Evolutionary conservation across 2,888 invertebrate species (phyloP), one percentile per base, ranked within the genome.

Genomic region (Cloeon dipterum): DNA sequence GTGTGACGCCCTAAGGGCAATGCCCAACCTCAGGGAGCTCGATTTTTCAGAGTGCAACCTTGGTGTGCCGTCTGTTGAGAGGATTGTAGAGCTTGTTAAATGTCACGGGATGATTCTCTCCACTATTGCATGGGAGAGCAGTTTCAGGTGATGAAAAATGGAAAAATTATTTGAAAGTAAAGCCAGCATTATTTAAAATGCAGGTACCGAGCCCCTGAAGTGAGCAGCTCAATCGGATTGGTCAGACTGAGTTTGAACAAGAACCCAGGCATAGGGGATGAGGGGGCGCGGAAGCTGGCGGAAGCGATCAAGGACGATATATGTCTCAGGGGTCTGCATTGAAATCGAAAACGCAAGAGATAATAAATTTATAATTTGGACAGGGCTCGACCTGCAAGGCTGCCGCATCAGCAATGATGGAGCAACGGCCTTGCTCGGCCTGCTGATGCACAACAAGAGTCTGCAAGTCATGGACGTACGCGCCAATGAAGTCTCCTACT

Each of bases 251-350:
- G 70, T 0, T 49, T 82, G 16, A 76, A 78, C 46, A 66, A 66
- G 23, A 82, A 82, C 55, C 65, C 68, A 1, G 60, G 61, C 41
- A 55, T 82, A 11, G 68, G 70, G 0, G 76, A 81, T 50, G 57
- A 57, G 1, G 81, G 76, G 0, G 56, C 70, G 0, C 49, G 52
- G 20, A 53, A 61, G 16, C 64, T 82, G 23, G 54, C 75, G 1
- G 71, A 76, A 25, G 70, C 73, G 14, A 58, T 81, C 4, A 65
- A 70, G 35, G 82, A 82, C 49, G 81, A 79, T 51, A 62, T 77
- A 35, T 82, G 81, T 81, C 66, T 82, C 17, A 78, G 76, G 58
- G 63, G 70, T 69, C 23, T 23, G 23, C 7, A 23, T 23, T 23
- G 8, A 23, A 7, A 23, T 23, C 23, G 7, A 23, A 8, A 23